Conservation (phyloP, 2,888 invertebrate genomes). For the Ichneumoninae sp. region DNA sequence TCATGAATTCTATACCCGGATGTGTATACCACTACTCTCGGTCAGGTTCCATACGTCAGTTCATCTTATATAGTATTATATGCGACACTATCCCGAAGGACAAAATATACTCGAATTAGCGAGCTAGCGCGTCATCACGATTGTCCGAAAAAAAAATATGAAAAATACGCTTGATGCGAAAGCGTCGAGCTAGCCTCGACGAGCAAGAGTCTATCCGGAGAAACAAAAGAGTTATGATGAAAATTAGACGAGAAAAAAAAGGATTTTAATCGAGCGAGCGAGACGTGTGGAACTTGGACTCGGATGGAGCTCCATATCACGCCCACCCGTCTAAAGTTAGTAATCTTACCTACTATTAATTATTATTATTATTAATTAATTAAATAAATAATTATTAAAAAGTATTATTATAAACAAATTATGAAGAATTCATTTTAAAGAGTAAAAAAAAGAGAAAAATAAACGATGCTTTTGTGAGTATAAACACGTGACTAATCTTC, state of each 20-base stretch:
- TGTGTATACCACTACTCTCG: conserved; percentile 69
- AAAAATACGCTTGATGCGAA: conserved; percentile 62
- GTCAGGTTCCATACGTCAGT: conserved; percentile 74
- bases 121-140: conserved; percentile 60
- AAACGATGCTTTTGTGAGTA: conserved; percentile 84
- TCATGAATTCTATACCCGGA: conserved; percentile 64
- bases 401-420: conserved; percentile 83
- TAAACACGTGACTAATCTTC: conserved; percentile 71
- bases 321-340: conserved; percentile 74
- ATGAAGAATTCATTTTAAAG: conserved; percentile 83
- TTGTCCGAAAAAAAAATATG: conserved; percentile 43
- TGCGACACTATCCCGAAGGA: conserved; percentile 52
- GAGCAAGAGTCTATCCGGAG: conserved; percentile 51
- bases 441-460: conserved; percentile 80
- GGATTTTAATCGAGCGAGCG: conserved; percentile 64
- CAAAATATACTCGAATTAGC: conserved; percentile 63
- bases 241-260: conserved; percentile 43
- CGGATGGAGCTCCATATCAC: conserved; percentile 79
- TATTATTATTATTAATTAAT: conserved; percentile 71
- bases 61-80: conserved; percentile 54
- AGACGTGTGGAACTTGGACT: conserved; percentile 80
- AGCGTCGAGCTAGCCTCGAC: conserved; percentile 63
- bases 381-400: conserved; percentile 73
- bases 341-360: conserved; percentile 69
- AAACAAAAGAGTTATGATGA: conserved; percentile 54